These are phyloP conservation scores for Microctenopoma lineatum DNA, from an alignment of 2,797 vertebrate genomes.

Conservation along the genomic window DNA sequence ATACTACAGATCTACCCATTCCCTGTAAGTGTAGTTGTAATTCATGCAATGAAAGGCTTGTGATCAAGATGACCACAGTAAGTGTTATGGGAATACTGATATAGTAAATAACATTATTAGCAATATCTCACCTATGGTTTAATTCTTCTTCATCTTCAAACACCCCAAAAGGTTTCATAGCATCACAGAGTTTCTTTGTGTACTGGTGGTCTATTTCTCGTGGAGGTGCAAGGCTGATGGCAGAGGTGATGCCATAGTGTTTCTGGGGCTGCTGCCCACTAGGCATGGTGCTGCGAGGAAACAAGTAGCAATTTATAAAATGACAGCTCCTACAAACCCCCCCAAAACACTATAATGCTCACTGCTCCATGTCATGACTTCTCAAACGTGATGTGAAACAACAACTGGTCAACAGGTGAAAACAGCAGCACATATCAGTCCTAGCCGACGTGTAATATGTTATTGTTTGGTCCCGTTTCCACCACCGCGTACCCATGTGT, in stretches of 20 bases:
- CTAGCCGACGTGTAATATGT: neutral
- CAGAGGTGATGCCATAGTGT: slow-evolving; percentile 93
- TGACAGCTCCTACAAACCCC: slow-evolving; percentile 7
- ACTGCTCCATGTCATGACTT: neutral
- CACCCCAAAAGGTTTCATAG: slow-evolving; percentile 94
- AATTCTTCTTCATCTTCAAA: slow-evolving; percentile 95
- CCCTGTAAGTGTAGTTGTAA: no score
- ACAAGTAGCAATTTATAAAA: slow-evolving; percentile 22
- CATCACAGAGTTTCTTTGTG: slow-evolving; percentile 91
- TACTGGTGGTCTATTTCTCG: slow-evolving; percentile 90
- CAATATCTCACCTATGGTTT: slow-evolving; percentile 88
- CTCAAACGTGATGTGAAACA: neutral
- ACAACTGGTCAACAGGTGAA: neutral
- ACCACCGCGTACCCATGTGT: slow-evolving; percentile 22
- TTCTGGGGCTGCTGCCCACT: slow-evolving; percentile 89
- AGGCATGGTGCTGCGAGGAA: slow-evolving; percentile 80
- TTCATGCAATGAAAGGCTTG: neutral
- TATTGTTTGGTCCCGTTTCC: neutral
- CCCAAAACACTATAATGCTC: no score
- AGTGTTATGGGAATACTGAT: neutral
- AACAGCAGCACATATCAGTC: neutral
- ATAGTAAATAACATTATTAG: accelerated
- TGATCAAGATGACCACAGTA: neutral
- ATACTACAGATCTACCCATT: neutral
- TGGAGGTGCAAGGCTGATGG: slow-evolving; percentile 92